Evolutionary conservation across 2,888 invertebrate species (phyloP).

Genomic region (Cryptus armator): DNA sequence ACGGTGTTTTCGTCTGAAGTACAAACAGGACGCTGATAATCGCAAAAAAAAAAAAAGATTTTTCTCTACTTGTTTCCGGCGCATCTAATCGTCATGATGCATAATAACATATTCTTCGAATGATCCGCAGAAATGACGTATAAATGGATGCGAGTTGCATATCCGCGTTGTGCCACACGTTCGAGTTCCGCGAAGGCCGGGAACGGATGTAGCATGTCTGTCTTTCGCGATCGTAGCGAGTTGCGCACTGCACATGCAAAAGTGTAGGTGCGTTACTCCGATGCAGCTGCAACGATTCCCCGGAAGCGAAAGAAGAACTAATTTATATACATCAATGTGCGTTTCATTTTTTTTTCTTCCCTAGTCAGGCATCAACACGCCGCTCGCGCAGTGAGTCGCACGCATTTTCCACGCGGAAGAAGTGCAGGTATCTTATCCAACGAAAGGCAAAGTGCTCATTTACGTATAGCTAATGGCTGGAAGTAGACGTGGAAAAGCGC

Average conservation of each 20-base stretch:
- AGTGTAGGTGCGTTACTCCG: constrained; percentile 7
- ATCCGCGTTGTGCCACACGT: constrained; percentile 30
- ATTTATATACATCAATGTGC: constrained; percentile 24
- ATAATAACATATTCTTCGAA: constrained; percentile 35
- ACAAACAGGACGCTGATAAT: no score
- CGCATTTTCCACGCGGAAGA: constrained; percentile 4
- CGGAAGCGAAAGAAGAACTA: constrained; percentile 41
- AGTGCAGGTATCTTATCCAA: constrained; percentile 17
- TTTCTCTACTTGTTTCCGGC: background rate
- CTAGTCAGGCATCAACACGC: background rate
- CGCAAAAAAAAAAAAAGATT: background rate
- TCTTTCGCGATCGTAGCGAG: constrained; percentile 27
- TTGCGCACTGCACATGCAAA: constrained; percentile 26
- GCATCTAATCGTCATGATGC: constrained; percentile 45
- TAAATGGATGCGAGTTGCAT: constrained; percentile 36
- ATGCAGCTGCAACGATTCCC: constrained; percentile 40
- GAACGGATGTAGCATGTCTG: constrained; percentile 47
- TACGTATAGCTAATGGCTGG: background rate
- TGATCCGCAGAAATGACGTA: constrained; percentile 22
- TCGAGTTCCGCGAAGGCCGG: constrained; percentile 12
- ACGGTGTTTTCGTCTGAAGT: no score
- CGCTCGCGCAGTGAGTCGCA: constrained; percentile 14
- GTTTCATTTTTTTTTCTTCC: background rate
- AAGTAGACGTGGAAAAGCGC: constrained; percentile 16
- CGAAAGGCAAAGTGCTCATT: constrained; percentile 18